Evolutionary conservation across 1,140 invertebrate genomes (phyloP).

Genomic region (Platyscapa corneri): DNA sequence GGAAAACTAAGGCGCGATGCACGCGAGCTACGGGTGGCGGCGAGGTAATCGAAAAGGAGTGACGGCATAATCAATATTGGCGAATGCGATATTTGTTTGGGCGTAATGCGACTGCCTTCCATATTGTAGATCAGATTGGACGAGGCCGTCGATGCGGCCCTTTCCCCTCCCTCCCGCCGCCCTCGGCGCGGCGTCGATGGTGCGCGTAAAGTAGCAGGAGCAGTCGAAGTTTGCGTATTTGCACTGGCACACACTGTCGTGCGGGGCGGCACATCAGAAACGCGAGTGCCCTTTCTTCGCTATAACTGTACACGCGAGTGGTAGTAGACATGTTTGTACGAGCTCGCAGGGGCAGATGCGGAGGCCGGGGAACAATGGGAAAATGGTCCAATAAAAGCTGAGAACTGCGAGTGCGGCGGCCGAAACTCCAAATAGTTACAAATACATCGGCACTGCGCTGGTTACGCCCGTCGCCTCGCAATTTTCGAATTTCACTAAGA

Average conservation of each 20-base stretch:
- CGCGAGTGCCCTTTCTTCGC: background rate
- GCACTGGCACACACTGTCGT: no score
- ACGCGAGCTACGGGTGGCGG: no score
- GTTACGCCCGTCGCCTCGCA: background rate
- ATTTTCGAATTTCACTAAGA: constrained; percentile 20
- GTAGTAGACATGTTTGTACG: no score
- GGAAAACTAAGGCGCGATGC: no score
- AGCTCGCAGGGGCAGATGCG: no score
- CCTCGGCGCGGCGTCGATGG: no score
- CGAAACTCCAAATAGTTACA: constrained; percentile 9
- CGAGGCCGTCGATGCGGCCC: background rate
- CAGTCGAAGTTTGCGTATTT: no score
- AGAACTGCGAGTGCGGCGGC: background rate
- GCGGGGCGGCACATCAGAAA: no score
- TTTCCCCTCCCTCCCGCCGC: background rate
- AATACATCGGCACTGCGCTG: background rate
- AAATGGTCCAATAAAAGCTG: constrained; percentile 25
- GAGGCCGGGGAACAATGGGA: background rate
- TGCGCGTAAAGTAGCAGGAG: no score
- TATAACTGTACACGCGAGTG: background rate
- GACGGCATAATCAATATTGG: constrained; percentile 48
- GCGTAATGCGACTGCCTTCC: background rate
- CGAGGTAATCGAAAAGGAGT: constrained; percentile 47
- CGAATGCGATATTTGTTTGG: constrained; percentile 49
- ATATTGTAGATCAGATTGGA: constrained; percentile 34